Evolutionary conservation across 2,888 invertebrate genomes (phyloP).

Genomic region (Stenurella melanura): DNA sequence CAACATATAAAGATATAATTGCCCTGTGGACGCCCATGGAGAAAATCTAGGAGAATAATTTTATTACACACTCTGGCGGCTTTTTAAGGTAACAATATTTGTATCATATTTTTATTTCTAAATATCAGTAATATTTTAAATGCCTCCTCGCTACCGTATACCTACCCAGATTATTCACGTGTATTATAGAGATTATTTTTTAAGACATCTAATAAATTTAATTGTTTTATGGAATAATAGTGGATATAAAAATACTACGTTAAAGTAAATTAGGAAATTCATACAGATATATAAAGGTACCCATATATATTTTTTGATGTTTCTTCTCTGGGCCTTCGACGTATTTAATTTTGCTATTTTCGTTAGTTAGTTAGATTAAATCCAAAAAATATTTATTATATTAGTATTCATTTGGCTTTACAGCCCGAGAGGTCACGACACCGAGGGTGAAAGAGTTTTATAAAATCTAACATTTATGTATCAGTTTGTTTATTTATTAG

Average conservation of each 20-base stretch:
- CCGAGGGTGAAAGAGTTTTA: too few relatives aligned
- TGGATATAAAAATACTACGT: conserved; percentile 11
- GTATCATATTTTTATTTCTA: conserved; percentile 12
- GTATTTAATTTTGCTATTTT: too few relatives aligned
- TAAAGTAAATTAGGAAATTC: neutral
- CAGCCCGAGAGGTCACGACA: too few relatives aligned
- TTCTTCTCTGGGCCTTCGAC: neutral
- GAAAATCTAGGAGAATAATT: neutral
- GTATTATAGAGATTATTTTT: conserved; percentile 26
- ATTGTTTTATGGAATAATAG: conserved; percentile 31
- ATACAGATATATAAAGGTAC: neutral
- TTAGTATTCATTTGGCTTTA: too few relatives aligned
- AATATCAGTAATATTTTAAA: conserved; percentile 21
- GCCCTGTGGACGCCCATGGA: conserved; percentile 3
- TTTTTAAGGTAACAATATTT: conserved; percentile 19
- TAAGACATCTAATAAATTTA: conserved; percentile 31
- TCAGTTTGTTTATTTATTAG: too few relatives aligned
- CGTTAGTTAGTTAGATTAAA: too few relatives aligned
- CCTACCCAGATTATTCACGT: conserved; percentile 21
- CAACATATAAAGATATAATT: too few relatives aligned
- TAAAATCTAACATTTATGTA: too few relatives aligned
- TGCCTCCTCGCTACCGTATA: conserved; percentile 24
- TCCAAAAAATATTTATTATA: too few relatives aligned
- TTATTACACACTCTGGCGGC: neutral
- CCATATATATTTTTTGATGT: neutral